These are phyloP conservation scores for Apodemus speciosus DNA, from an alignment of 2,113 vertebrate species.

Conservation along the genomic window DNA sequence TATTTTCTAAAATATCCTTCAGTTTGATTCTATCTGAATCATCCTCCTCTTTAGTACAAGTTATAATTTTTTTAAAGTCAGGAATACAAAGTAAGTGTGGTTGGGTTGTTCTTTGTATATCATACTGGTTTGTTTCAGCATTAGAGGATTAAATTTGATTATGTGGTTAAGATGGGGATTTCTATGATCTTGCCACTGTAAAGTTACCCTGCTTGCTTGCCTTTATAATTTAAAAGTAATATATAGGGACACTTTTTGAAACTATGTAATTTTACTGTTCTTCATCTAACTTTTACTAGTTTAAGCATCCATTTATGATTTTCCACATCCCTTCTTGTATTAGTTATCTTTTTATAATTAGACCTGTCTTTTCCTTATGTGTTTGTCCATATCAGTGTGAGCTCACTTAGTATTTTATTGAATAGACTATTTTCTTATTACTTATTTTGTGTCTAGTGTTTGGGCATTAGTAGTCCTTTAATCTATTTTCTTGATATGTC, in stretches of 20 bases:
- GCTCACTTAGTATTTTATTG: background rate
- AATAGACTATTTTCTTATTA: background rate
- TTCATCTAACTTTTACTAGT: slow-evolving; percentile 15
- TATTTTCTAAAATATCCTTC: background rate
- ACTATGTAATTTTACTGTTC: background rate
- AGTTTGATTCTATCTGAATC: background rate
- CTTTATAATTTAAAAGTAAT: background rate
- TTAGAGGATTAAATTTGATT: background rate
- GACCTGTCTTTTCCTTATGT: background rate
- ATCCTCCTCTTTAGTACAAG: background rate
- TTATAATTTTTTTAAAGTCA: background rate
- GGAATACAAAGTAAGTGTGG: background rate
- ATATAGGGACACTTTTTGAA: background rate
- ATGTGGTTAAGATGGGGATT: background rate
- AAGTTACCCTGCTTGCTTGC: background rate
- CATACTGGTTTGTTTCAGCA: background rate
- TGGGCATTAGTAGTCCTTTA: background rate
- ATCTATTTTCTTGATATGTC: background rate
- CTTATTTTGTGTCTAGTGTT: background rate
- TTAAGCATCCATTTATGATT: slow-evolving; percentile 12
- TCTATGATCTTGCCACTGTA: background rate
- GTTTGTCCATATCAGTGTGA: background rate
- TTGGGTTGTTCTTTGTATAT: background rate
- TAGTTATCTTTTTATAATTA: background rate
- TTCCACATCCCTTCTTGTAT: slow-evolving; percentile 31